These are phyloP conservation scores for Reinhardtius hippoglossoides DNA, from an alignment of 2,113 vertebrate species.

Conservation along the genomic window DNA sequence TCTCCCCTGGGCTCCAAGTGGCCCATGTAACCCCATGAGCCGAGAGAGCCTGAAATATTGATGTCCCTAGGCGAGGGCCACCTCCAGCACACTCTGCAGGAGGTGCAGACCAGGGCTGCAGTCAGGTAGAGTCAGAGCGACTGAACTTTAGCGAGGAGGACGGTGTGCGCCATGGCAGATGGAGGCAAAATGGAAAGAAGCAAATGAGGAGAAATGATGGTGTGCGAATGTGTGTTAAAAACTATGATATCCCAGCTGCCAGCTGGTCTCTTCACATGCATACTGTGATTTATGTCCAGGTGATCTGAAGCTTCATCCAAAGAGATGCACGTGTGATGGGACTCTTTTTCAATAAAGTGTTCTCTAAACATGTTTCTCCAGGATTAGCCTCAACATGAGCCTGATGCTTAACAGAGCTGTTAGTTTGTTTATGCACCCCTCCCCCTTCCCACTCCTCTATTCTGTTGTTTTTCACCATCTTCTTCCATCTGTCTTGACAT, in stretches of 20 bases:
- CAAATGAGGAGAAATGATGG: slow-evolving; percentile 25
- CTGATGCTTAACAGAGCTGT: not conserved
- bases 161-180: slow-evolving; percentile 11
- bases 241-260: slow-evolving; percentile 29
- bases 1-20: slow-evolving; percentile 37
- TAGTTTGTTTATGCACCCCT: slow-evolving; percentile 33
- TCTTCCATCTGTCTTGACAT: slow-evolving; percentile 32
- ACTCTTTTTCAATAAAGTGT: not conserved
- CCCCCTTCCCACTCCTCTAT: slow-evolving; percentile 27
- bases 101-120: slow-evolving; percentile 24
- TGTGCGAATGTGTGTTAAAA: slow-evolving; percentile 14
- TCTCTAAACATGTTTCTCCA: not conserved
- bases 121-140: slow-evolving; percentile 20
- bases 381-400: slow-evolving; percentile 14
- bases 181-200: slow-evolving; percentile 30
- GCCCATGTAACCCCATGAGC: slow-evolving; percentile 41
- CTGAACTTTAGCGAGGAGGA: slow-evolving; percentile 41
- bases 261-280: slow-evolving; percentile 53
- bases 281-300: slow-evolving; percentile 44
- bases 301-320: slow-evolving; percentile 42
- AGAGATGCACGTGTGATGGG: not conserved
- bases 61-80: slow-evolving; percentile 56
- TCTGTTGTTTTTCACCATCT: slow-evolving; percentile 37
- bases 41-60: slow-evolving; percentile 72
- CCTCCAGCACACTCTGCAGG: slow-evolving; percentile 56